phyloP scores from a whole-genome alignment of 2,797 vertebrate genomes.

The Sebastes ruberrimus region DNA sequence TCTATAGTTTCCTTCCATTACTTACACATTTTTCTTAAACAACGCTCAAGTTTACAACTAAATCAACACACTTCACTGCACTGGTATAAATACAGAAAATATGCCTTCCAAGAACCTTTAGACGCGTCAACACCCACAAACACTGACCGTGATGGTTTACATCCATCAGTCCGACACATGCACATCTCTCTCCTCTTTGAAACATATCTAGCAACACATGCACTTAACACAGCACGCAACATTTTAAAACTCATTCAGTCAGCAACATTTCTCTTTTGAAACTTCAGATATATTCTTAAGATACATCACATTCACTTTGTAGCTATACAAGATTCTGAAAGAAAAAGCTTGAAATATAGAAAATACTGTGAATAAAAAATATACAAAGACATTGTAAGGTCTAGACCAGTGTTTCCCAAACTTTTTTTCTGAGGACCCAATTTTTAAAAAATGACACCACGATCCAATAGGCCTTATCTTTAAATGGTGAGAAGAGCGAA shows the following conservation, averaged over 20 bases:
- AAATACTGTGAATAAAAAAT: too few relatives aligned
- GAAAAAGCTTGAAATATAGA: too few relatives aligned
- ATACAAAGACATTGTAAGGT: too few relatives aligned
- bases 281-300: rapidly evolving
- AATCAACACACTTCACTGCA: background rate
- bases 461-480: too few relatives aligned
- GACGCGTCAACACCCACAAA: background rate
- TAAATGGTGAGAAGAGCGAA: too few relatives aligned
- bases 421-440: too few relatives aligned
- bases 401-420: too few relatives aligned
- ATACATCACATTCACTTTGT: too few relatives aligned
- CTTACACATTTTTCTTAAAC: background rate
- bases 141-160: background rate
- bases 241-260: background rate
- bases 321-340: too few relatives aligned
- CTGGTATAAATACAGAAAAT: background rate
- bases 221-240: background rate
- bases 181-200: background rate
- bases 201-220: background rate
- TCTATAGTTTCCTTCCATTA: background rate
- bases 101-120: background rate
- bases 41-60: background rate
- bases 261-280: background rate
- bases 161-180: too few relatives aligned
- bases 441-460: too few relatives aligned